phyloP scores from a whole-genome alignment of 2,797 vertebrate genomes.

The Coregonus ussuriensis region DNA sequence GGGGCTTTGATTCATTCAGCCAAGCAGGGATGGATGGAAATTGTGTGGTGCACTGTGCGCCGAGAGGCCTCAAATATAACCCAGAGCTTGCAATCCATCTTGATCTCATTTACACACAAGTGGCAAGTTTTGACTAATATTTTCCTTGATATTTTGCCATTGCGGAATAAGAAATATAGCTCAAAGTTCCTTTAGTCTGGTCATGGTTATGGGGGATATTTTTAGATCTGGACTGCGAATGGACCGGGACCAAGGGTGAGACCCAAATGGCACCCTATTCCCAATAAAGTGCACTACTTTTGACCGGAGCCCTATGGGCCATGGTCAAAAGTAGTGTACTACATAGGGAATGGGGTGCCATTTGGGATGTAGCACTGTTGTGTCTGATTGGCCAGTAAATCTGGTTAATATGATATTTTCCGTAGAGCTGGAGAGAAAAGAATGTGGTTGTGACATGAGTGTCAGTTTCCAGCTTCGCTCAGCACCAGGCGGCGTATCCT shows the following conservation, averaged over 20 bases:
- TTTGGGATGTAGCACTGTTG: slow-evolving; percentile 12
- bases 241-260: not conserved
- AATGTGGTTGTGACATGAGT: slow-evolving; percentile 60
- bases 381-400: slow-evolving; percentile 58
- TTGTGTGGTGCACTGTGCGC: slow-evolving; percentile 48
- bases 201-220: slow-evolving; percentile 53
- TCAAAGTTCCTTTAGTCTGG: slow-evolving; percentile 46
- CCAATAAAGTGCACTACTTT: not conserved
- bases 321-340: not conserved
- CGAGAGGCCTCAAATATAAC: slow-evolving; percentile 64
- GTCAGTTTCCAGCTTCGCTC: slow-evolving; percentile 62
- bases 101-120: slow-evolving; percentile 77
- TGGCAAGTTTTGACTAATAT: slow-evolving; percentile 73
- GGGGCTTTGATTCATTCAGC: slow-evolving; percentile 62
- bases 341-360: slow-evolving; percentile 21
- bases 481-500: slow-evolving; percentile 57
- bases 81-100: slow-evolving; percentile 72
- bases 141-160: slow-evolving; percentile 73
- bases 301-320: too few species aligned
- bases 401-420: slow-evolving; percentile 59
- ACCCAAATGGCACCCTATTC: not conserved
- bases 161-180: slow-evolving; percentile 46
- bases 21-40: slow-evolving; percentile 54
- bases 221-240: slow-evolving; percentile 43
- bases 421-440: slow-evolving; percentile 57